phyloP scores from a whole-genome alignment of 2,888 invertebrate genomes.

The Salpingus planirostris region DNA sequence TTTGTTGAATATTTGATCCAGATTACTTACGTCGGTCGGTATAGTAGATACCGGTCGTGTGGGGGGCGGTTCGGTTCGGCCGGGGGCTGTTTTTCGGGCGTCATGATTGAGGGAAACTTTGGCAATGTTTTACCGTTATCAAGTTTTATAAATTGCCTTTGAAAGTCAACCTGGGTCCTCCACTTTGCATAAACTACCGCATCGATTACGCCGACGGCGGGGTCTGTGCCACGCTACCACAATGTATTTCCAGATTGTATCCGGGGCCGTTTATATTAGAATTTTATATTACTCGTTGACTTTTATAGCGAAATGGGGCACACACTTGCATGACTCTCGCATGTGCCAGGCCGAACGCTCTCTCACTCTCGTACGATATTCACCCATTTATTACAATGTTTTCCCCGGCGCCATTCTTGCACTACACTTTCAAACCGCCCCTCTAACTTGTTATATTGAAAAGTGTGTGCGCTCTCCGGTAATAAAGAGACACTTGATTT shows the following conservation, averaged over 20 bases:
- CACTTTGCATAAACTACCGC: conserved; percentile 39
- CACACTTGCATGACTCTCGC: conserved; percentile 34
- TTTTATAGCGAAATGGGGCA: conserved; percentile 38
- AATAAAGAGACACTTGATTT: conserved; percentile 15
- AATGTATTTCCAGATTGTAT: conserved; percentile 41
- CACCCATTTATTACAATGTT: too few species aligned
- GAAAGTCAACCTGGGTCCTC: conserved; percentile 38
- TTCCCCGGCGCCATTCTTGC: too few species aligned
- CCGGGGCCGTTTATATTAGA: conserved; percentile 41
- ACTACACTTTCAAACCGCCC: too few species aligned
- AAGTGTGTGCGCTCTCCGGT: too few species aligned
- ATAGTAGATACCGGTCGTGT: too few species aligned
- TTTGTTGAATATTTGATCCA: conserved; percentile 21
- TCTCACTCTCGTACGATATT: too few species aligned
- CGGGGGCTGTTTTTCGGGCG: not conserved
- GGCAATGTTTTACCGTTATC: conserved; percentile 38
- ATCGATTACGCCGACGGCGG: conserved; percentile 36
- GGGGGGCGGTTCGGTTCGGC: too few species aligned
- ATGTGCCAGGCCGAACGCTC: too few species aligned
- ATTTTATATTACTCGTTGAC: conserved; percentile 40
- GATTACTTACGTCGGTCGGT: too few species aligned
- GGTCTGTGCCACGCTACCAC: conserved; percentile 31
- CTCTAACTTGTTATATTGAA: too few species aligned
- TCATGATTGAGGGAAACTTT: conserved; percentile 31
- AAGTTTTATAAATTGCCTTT: conserved; percentile 39